Evolutionary conservation across 2,888 invertebrate species (phyloP).

Genomic region (Drosophila stalkeri): DNA sequence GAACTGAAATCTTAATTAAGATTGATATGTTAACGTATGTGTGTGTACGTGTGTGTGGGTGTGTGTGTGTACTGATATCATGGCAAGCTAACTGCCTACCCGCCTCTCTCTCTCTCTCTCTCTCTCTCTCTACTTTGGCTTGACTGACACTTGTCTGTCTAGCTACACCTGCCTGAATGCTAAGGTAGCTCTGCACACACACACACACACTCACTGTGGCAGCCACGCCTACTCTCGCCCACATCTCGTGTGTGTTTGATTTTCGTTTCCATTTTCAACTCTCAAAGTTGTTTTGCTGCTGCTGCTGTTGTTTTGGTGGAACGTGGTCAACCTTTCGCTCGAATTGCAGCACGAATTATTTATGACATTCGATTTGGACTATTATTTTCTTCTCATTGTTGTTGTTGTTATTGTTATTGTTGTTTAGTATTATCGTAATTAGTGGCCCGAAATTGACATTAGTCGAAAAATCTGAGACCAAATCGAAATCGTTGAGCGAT

Average conservation of each 20-base stretch:
- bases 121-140: slow-evolving; percentile 17
- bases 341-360: slow-evolving; percentile 62
- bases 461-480: slow-evolving; percentile 13
- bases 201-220: not conserved
- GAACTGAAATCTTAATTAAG: slow-evolving; percentile 83
- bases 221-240: not conserved
- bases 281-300: slow-evolving; percentile 32
- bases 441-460: slow-evolving; percentile 36
- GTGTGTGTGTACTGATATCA: slow-evolving; percentile 33
- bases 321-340: slow-evolving; percentile 33
- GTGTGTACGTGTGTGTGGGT: slow-evolving; percentile 29
- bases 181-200: not conserved
- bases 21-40: slow-evolving; percentile 80
- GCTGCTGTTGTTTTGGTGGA: slow-evolving; percentile 23
- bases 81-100: slow-evolving; percentile 21
- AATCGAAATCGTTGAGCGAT: slow-evolving; percentile 21
- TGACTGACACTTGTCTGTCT: slow-evolving; percentile 55
- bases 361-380: slow-evolving; percentile 54
- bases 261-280: slow-evolving; percentile 53
- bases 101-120: not conserved
- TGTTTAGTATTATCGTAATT: slow-evolving; percentile 63
- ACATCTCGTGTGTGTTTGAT: slow-evolving; percentile 23
- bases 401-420: slow-evolving; percentile 1
- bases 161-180: slow-evolving; percentile 17
- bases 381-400: not conserved